Percentiles rank a stretch among this genome's conserved stretches.
Conservation (phyloP, 1,140 invertebrate genomes). For the Eufriesea mexicana region DNA sequence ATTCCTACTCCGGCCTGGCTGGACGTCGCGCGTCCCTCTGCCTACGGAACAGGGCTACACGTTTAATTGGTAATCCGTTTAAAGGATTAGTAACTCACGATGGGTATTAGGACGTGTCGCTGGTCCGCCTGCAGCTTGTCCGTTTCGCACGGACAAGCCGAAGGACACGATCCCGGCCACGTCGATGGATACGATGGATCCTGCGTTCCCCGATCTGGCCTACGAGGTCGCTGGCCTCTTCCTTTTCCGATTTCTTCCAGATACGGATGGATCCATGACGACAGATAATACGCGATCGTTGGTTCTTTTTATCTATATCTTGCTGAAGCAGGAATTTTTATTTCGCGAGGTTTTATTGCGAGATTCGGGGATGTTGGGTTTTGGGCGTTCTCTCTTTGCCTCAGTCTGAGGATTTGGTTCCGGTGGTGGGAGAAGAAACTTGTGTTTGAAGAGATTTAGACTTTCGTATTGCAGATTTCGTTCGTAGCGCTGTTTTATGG, state of each 20-base stretch:
- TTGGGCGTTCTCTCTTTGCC: too few relatives aligned
- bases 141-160: slow-evolving; percentile 75
- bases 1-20: not conserved
- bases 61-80: slow-evolving; percentile 82
- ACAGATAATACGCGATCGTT: not conserved
- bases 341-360: too few relatives aligned
- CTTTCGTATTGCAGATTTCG: too few relatives aligned
- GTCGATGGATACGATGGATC: slow-evolving; percentile 35
- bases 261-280: not conserved
- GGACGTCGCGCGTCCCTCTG: slow-evolving; percentile 38
- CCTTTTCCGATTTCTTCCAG: not conserved
- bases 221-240: slow-evolving; percentile 18
- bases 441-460: too few relatives aligned
- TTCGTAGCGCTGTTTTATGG: too few relatives aligned
- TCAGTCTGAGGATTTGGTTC: too few relatives aligned
- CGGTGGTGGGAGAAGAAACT: too few relatives aligned
- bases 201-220: not conserved
- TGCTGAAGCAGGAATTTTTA: not conserved
- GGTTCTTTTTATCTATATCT: not conserved
- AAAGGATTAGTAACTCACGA: slow-evolving; percentile 81
- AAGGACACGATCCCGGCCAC: slow-evolving; percentile 67
- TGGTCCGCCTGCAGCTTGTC: slow-evolving; percentile 75
- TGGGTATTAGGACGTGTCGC: slow-evolving; percentile 78
- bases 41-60: slow-evolving; percentile 69
- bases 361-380: too few relatives aligned